These are phyloP conservation scores for Timandra comae DNA, from an alignment of 2,888 invertebrate species.

Conservation along the genomic window DNA sequence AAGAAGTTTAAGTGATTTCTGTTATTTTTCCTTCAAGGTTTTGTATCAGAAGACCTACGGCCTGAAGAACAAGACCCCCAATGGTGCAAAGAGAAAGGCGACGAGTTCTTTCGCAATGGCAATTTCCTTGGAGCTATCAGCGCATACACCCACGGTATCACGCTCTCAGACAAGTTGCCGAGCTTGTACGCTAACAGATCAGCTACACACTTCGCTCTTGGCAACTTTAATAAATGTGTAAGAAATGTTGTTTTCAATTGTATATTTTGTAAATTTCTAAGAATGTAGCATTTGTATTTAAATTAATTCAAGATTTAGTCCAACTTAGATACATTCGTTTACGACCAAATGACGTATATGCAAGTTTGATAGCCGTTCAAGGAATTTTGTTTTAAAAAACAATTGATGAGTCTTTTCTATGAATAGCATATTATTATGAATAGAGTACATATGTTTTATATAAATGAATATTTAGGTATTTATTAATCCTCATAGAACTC, in stretches of 20 bases:
- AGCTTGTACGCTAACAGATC: conserved; percentile 86
- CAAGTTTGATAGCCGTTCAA: no score
- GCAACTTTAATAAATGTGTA: conserved; percentile 84
- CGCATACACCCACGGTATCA: conserved; percentile 87
- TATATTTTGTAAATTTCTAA: no score
- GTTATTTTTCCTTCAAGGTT: conserved; percentile 72
- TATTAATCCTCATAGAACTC: no score
- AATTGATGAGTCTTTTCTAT: no score
- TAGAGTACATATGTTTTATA: neutral
- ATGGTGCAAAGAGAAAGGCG: conserved; percentile 89
- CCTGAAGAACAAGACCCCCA: conserved; percentile 89
- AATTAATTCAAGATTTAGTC: no score
- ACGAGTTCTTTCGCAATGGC: conserved; percentile 83
- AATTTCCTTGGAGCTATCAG: conserved; percentile 89
- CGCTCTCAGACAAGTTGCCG: conserved; percentile 82
- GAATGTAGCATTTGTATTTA: no score
- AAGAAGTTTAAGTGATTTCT: no score
- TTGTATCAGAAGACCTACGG: conserved; percentile 82
- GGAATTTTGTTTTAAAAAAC: no score
- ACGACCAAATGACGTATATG: no score
- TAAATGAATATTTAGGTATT: no score
- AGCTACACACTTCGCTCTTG: conserved; percentile 85
- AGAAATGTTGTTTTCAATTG: no score
- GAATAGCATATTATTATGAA: neutral
- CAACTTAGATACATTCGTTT: no score